phyloP scores from a whole-genome alignment of 2,888 invertebrate genomes.

The Drosophila prostipennis region DNA sequence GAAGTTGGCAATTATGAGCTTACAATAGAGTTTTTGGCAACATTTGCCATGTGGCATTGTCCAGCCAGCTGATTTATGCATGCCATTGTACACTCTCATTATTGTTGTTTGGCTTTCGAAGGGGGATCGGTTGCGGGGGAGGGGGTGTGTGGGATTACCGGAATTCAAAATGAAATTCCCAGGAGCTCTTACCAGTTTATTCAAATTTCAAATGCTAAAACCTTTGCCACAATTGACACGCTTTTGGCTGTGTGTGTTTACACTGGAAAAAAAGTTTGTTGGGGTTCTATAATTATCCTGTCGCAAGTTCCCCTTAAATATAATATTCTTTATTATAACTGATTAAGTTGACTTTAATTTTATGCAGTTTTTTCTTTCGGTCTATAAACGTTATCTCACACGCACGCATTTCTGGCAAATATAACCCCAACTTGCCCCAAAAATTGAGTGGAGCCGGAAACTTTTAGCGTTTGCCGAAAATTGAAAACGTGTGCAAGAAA shows the following conservation, averaged over 20 bases:
- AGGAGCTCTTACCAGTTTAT: constrained; percentile 29
- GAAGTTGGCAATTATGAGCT: constrained; percentile 46
- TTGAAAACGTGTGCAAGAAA: constrained; percentile 72
- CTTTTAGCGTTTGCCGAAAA: constrained; percentile 55
- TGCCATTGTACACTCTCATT: constrained; percentile 43
- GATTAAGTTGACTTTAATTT: neutral
- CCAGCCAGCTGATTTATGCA: constrained; percentile 42
- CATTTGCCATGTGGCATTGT: constrained; percentile 40
- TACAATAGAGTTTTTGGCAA: constrained; percentile 44
- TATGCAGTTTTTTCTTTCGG: neutral
- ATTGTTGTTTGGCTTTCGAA: constrained; percentile 19
- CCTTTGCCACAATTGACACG: constrained; percentile 47
- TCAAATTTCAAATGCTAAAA: constrained; percentile 38
- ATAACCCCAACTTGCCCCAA: constrained; percentile 2
- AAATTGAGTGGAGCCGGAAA: constrained; percentile 30
- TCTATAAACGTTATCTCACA: constrained; percentile 11
- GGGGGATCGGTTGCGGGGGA: neutral
- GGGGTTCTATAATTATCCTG: too few species aligned
- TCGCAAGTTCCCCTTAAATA: too few species aligned
- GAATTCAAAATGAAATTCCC: constrained; percentile 44
- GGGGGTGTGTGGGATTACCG: constrained; percentile 13
- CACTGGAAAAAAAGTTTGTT: neutral
- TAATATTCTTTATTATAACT: neutral
- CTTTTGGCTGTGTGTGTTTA: constrained; percentile 14
- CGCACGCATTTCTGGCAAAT: constrained; percentile 28